Conservation (phyloP, 2,797 vertebrate genomes). For the Gallinago stenura region DNA sequence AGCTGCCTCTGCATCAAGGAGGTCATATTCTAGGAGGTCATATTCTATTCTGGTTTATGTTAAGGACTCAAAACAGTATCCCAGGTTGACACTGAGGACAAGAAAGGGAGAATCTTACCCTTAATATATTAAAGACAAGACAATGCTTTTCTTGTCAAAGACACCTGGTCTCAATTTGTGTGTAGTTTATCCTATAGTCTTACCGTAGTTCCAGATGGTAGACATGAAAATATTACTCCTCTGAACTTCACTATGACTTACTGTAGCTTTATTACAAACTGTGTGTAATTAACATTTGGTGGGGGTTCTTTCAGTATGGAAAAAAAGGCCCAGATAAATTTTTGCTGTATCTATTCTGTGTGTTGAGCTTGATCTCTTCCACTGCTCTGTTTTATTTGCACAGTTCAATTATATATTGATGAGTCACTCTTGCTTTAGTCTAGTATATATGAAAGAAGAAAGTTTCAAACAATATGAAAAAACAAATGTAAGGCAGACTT, state of each 20-base stretch:
- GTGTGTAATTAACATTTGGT: background rate
- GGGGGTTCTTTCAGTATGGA: fast-evolving
- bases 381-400: background rate
- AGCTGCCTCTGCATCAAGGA: background rate
- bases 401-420: background rate
- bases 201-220: background rate
- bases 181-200: background rate
- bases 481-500: background rate
- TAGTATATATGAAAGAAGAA: background rate
- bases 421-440: background rate
- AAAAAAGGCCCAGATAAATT: background rate
- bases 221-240: background rate
- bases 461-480: background rate
- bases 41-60: background rate
- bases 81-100: background rate
- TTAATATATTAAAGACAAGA: background rate
- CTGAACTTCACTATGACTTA: background rate
- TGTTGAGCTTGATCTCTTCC: background rate
- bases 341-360: background rate
- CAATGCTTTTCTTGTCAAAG: background rate
- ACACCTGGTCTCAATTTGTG: background rate
- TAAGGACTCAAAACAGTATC: background rate
- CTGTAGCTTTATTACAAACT: background rate
- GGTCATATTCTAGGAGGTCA: background rate
- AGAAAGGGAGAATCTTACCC: background rate